Evolutionary conservation across 2,797 vertebrate genomes (phyloP).

Genomic region (Gymnodraco acuticeps): DNA sequence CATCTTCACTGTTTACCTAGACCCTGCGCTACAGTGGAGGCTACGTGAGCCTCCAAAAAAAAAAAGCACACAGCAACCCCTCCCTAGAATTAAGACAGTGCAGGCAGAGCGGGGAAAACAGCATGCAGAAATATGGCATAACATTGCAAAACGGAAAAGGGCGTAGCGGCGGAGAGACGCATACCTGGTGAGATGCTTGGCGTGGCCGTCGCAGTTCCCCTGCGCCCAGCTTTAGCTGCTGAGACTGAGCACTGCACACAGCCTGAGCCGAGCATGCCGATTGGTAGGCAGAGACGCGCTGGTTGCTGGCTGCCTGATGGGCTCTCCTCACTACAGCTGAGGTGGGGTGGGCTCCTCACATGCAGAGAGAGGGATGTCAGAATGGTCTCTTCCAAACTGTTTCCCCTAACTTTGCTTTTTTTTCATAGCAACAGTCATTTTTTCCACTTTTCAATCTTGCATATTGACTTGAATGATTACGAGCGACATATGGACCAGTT

Average conservation of each 20-base stretch:
- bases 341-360: constrained; percentile 77
- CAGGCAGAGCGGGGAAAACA: constrained; percentile 23
- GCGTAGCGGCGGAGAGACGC: constrained; percentile 65
- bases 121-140: constrained; percentile 51
- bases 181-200: constrained; percentile 86
- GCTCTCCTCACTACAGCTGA: constrained; percentile 81
- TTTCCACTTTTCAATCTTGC: constrained; percentile 16
- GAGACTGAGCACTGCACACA: constrained; percentile 80
- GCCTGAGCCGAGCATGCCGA: constrained; percentile 83
- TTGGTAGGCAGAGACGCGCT: constrained; percentile 83
- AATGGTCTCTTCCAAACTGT: constrained; percentile 86
- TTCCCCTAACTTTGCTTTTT: constrained; percentile 77
- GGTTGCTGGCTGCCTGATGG: constrained; percentile 84
- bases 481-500: constrained; percentile 20
- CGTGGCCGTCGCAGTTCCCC: constrained; percentile 85
- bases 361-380: constrained; percentile 70
- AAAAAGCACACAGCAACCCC: constrained; percentile 62
- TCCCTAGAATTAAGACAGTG: constrained; percentile 64
- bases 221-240: constrained; percentile 82
- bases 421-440: constrained; percentile 75
- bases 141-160: constrained; percentile 46
- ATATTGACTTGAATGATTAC: constrained; percentile 58
- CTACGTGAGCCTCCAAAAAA: constrained; percentile 56
- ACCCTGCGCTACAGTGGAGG: constrained; percentile 58
- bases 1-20: constrained; percentile 79